phyloP scores from a whole-genome alignment of 2,888 invertebrate species.

The Nemoura dubitans region DNA sequence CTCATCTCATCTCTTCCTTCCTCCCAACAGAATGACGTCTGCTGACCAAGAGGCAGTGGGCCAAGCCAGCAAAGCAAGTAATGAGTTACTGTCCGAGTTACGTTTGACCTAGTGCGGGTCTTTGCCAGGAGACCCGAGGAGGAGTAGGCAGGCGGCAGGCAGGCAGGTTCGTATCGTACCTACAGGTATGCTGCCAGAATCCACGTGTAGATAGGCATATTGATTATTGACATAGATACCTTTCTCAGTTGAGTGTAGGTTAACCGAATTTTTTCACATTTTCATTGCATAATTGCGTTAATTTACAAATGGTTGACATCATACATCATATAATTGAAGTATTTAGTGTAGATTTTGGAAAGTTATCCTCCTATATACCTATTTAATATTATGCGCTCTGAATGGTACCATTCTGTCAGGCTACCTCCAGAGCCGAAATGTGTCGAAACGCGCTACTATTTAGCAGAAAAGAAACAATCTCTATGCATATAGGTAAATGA shows the following conservation, averaged over 20 bases:
- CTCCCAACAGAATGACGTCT: neutral
- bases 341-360: too few relatives aligned
- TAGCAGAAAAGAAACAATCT: too few relatives aligned
- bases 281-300: neutral
- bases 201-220: neutral
- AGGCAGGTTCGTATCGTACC: too few relatives aligned
- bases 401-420: too few relatives aligned
- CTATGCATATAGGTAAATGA: too few relatives aligned
- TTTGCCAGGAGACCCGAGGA: neutral
- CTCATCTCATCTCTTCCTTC: neutral
- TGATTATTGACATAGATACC: neutral
- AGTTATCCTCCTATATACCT: too few relatives aligned
- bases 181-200: neutral
- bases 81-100: neutral
- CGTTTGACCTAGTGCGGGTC: neutral
- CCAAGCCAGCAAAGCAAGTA: neutral
- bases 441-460: too few relatives aligned
- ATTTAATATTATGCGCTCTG: too few relatives aligned
- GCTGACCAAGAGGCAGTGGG: neutral
- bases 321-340: too few relatives aligned
- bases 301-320: too few relatives aligned
- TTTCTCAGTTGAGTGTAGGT: neutral
- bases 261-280: neutral
- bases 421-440: too few relatives aligned
- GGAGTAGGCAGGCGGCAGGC: too few relatives aligned